These are phyloP conservation scores for Mystacides longicornis DNA, from an alignment of 2,888 invertebrate species.

Conservation along the genomic window DNA sequence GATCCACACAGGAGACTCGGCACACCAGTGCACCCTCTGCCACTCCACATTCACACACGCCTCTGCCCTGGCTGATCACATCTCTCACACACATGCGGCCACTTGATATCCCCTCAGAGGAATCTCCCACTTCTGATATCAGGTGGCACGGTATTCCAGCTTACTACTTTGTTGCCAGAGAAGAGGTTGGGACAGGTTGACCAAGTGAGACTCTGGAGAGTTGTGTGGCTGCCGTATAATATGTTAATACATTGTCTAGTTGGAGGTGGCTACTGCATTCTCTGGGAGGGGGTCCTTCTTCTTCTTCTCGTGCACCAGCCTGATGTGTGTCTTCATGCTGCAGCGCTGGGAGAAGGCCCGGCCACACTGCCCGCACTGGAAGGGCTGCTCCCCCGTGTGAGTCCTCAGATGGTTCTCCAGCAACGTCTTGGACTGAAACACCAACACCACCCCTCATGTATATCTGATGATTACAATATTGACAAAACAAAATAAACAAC, in stretches of 20 bases:
- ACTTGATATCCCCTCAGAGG: constrained; percentile 38
- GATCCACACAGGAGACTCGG: constrained; percentile 42
- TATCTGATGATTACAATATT: background rate
- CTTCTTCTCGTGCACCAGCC: background rate
- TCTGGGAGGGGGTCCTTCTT: no score
- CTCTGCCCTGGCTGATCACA: constrained; percentile 40
- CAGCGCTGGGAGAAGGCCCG: background rate
- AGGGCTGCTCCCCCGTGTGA: background rate
- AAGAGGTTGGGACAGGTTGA: background rate
- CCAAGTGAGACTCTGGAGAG: background rate
- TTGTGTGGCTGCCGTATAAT: background rate
- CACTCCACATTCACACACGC: constrained; percentile 37
- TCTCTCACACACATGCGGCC: constrained; percentile 39
- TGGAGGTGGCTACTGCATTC: background rate
- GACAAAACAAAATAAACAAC: background rate
- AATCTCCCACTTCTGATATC: constrained; percentile 23
- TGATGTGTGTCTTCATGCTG: background rate
- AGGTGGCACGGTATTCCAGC: background rate
- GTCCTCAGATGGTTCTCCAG: background rate
- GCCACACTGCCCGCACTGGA: background rate
- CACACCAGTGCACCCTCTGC: constrained; percentile 37
- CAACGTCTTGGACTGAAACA: background rate
- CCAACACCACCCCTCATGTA: background rate
- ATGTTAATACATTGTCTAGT: background rate
- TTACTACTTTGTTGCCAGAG: no score